Base-by-base conservation (phyloP, 2,888 invertebrate genomes). In the Halictus quadricinctus region DNA sequence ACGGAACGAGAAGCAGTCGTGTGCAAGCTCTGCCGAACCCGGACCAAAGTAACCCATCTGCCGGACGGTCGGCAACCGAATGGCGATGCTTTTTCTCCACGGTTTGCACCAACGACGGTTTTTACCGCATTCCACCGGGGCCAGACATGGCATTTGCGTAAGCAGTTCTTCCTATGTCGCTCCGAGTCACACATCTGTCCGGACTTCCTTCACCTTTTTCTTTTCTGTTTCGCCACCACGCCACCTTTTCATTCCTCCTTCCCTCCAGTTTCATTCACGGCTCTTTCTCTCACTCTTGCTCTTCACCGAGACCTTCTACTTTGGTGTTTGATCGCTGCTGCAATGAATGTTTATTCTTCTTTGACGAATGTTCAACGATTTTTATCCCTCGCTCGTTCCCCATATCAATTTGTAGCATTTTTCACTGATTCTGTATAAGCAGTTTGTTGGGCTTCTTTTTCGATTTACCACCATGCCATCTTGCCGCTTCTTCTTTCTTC, bases 81-180 rank as follows among this genome's bases (percentile, higher is more conserved):
- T 86, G 87, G 76, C 86, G 87, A 85, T 75, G 80, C 84, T 90
- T 91, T 93, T 93, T 92, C 91, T 91, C 89, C 82, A 76, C 77
- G 86, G 83, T 87, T 86, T 83, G 89, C 89, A 85, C 84, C 85
- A 54, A 54, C 54, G 85, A 77, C 90, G 88, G 88, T 94, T 94
- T 92, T 92, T 93, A 91, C 91, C 90, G 90, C 93, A 93, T 93
- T 93, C 92, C 92, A 84, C 64, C 88, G 79, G 82, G 84, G 82
- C 87, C 91, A 89, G 91, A 91, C 90, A 90, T 87, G 88, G 89
- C 92, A 92, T 93, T 93, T 92, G 93, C 93, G 91, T 92, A 93
- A 93, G 92, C 91, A 91, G 89, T 92, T 92, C 91, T 91, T 91
- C 87, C 87, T 89, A 87, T 87, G 85, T 85, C 80, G 72, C 73